Evolutionary conservation across 1,140 invertebrate species (phyloP), one percentile per base, ranked within the genome.

Genomic region (Lepidurus apus): DNA sequence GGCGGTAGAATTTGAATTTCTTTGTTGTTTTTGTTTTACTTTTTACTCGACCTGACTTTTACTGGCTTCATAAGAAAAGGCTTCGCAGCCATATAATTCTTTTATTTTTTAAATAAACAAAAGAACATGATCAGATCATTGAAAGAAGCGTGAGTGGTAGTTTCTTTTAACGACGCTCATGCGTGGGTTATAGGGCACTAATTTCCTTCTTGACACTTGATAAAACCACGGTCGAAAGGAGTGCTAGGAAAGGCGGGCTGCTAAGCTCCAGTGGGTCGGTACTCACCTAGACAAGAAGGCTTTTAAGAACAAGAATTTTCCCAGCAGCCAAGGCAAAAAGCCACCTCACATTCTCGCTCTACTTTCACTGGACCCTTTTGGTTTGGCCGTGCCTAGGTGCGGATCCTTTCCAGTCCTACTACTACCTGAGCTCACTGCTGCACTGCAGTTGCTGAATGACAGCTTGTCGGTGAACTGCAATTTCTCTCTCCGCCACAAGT

Each of bases 351-450:
- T 65, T 65, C 53, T 21, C 53, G 53, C 53, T 65, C 53, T 65
- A 65, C 53, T 65, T 65, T 65, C 53, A 65, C 53, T 65, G 53
- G 53, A 65, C 53, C 53, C 53, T 65, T 65, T 65, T 65, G 17
- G 53, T 65, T 34, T 34, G 2, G 34, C 34, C 34, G 34, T 34
- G 34, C 34, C 34, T 34, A 34, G 34, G 34, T n/a, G n/a, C n/a
- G 17, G 53, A 65, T 65, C 53, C 53, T 65, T 65, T 65, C 53
- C 17, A 21, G 17, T 65, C 53, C 5, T 65, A 65, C 53, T 65
- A 65, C 53, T 65, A 65, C 53, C 53, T 65, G 53, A 17, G 53
- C 53, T 65, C 9, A 65, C 53, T 65, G 21, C 17, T 21, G 21
- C 53, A 65, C 53, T 17, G 53, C 53, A 65, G 53, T 65, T 65